Conservation (phyloP, 1,140 invertebrate genomes). For the Drosophila malerkotliana region DNA sequence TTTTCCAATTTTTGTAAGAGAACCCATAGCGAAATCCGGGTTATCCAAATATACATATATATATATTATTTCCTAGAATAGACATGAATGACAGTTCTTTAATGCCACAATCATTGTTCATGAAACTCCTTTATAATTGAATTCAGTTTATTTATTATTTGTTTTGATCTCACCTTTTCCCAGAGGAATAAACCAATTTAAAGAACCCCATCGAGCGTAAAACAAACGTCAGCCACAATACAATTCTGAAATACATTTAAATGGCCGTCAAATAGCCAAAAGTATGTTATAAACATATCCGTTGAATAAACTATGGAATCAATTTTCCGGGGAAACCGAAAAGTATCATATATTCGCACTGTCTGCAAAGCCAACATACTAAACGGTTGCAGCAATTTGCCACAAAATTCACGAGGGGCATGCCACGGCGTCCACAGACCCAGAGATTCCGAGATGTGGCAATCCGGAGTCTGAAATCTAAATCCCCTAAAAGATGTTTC, state of each 20-base stretch:
- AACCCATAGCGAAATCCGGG: no score
- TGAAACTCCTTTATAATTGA: no score
- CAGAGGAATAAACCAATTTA: not conserved
- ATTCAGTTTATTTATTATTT: no score
- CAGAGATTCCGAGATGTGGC: not conserved
- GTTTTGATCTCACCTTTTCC: no score
- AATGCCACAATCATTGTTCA: no score
- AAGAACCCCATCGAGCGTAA: slow-evolving; percentile 5
- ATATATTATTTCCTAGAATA: no score
- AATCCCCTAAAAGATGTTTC: slow-evolving; percentile 26
- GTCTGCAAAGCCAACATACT: not conserved
- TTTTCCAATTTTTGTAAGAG: no score
- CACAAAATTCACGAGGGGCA: slow-evolving; percentile 11
- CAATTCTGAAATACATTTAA: not conserved
- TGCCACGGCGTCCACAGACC: not conserved
- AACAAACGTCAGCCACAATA: slow-evolving; percentile 14
- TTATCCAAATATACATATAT: no score
- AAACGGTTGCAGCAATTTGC: slow-evolving; percentile 45
- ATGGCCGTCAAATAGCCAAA: slow-evolving; percentile 1
- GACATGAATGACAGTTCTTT: no score
- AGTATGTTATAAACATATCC: slow-evolving; percentile 6
- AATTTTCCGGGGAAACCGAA: slow-evolving; percentile 1
- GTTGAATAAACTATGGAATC: not conserved
- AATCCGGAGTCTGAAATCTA: not conserved
- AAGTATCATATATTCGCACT: not conserved